Evolutionary conservation across 2,113 vertebrate genomes (phyloP).

Genomic region (western clawed frog (Xenopus tropicalis)): DNA sequence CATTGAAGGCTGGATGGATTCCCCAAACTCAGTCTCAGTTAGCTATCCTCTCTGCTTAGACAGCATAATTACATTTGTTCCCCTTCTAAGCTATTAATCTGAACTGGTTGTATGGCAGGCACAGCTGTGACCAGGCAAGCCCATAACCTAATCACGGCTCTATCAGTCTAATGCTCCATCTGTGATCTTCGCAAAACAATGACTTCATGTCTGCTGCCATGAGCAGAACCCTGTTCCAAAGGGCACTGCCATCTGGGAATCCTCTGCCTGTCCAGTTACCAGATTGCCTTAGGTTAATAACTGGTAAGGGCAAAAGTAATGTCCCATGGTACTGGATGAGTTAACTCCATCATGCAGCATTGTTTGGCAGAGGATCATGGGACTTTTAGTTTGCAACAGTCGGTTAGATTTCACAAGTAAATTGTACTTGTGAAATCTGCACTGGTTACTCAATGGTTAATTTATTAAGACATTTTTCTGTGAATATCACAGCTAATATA

Average conservation of each 20-base stretch:
- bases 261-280: background rate
- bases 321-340: too few relatives aligned
- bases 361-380: too few relatives aligned
- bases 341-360: too few relatives aligned
- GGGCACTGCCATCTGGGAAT: slow-evolving; percentile 1
- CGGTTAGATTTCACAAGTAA: too few relatives aligned
- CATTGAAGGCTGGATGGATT: slow-evolving; percentile 13
- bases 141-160: slow-evolving; percentile 31
- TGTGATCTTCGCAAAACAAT: slow-evolving; percentile 1
- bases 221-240: background rate
- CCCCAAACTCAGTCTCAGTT: slow-evolving; percentile 31
- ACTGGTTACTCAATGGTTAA: too few relatives aligned
- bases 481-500: too few relatives aligned
- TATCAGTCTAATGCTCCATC: background rate
- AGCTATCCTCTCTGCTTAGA: slow-evolving; percentile 30
- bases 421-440: too few relatives aligned
- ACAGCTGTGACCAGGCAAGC: slow-evolving; percentile 32
- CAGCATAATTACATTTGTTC: slow-evolving; percentile 41
- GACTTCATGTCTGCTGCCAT: slow-evolving; percentile 7
- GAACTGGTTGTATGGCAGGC: slow-evolving; percentile 22
- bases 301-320: too few relatives aligned
- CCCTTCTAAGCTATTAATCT: slow-evolving; percentile 33
- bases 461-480: too few relatives aligned
- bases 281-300: too few relatives aligned
- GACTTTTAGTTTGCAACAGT: too few relatives aligned